These are phyloP conservation scores for Gymnoscelis rufifasciata DNA, from an alignment of 2,888 invertebrate species.

Conservation along the genomic window DNA sequence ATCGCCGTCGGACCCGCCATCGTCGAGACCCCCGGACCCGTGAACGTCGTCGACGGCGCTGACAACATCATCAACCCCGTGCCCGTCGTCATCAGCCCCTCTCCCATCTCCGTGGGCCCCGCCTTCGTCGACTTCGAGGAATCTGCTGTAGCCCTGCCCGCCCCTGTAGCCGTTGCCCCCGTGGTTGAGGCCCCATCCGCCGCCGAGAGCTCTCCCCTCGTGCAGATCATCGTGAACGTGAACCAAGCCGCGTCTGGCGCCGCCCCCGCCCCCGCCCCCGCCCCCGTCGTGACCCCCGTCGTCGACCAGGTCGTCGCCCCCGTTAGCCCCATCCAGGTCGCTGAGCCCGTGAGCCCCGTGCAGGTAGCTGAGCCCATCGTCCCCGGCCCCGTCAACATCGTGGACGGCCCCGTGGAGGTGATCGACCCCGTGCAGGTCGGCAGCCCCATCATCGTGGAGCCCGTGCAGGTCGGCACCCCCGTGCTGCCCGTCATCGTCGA, in stretches of 20 bases:
- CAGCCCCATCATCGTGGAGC: constrained; percentile 1
- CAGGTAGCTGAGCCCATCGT: constrained; percentile 24
- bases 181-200: constrained; percentile 20
- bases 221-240: constrained; percentile 40
- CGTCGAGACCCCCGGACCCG: constrained; percentile 23
- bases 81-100: neutral
- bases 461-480: constrained; percentile 26
- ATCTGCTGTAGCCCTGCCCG: constrained; percentile 24
- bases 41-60: constrained; percentile 9
- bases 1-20: constrained; percentile 27
- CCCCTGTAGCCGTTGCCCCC: constrained; percentile 19
- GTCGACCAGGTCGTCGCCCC: constrained; percentile 6
- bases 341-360: constrained; percentile 18
- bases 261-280: constrained; percentile 25
- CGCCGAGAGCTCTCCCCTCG: constrained; percentile 29
- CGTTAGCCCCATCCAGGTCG: too few species aligned
- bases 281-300: constrained; percentile 12
- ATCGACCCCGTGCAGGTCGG: constrained; percentile 16
- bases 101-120: constrained; percentile 24
- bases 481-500: constrained; percentile 12
- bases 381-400: constrained; percentile 24
- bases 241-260: constrained; percentile 21
- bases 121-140: constrained; percentile 23
- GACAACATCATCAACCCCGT: constrained; percentile 5
- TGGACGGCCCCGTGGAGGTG: neutral